A percentile compares a stretch with the other conserved stretches of the same genome.
phyloP scores from a whole-genome alignment of 2,888 invertebrate genomes.

The Pollenia angustigena region DNA sequence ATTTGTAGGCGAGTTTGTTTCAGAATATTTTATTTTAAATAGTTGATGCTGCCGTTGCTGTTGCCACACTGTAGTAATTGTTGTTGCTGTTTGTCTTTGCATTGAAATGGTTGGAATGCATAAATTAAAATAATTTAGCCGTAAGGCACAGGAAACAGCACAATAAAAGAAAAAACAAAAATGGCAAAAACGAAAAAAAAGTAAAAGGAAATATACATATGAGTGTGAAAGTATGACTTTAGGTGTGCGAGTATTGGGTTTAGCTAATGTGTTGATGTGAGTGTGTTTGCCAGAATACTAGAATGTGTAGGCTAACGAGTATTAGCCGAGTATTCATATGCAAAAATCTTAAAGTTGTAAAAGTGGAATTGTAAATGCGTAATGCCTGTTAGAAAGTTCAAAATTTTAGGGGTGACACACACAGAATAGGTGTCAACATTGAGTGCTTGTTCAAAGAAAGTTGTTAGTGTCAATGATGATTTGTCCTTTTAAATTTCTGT shows the following conservation, averaged over 20 bases:
- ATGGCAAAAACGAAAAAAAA: background rate
- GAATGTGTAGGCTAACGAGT: slow-evolving; percentile 22
- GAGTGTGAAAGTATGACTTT: slow-evolving; percentile 12
- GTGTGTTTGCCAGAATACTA: background rate
- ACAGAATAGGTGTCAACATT: slow-evolving; percentile 43
- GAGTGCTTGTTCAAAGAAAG: slow-evolving; percentile 34
- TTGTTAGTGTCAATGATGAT: slow-evolving; percentile 29
- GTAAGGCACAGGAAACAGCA: slow-evolving; percentile 21
- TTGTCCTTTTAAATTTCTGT: slow-evolving; percentile 8
- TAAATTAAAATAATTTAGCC: slow-evolving; percentile 60
- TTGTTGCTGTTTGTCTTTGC: slow-evolving; percentile 32
- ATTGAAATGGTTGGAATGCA: slow-evolving; percentile 53
- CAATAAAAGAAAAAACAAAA: background rate
- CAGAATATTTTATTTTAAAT: slow-evolving; percentile 29
- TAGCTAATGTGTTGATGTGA: background rate
- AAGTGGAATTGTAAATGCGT: slow-evolving; percentile 47
- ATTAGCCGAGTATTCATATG: slow-evolving; percentile 66
- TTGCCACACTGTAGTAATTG: slow-evolving; percentile 6
- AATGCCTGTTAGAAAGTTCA: slow-evolving; percentile 40
- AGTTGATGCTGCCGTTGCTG: slow-evolving; percentile 12
- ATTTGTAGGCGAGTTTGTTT: background rate
- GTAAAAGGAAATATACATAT: slow-evolving; percentile 27
- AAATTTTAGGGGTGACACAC: slow-evolving; percentile 31
- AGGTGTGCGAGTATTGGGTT: background rate
- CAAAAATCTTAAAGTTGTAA: slow-evolving; percentile 56